These are phyloP conservation scores for Dipodomys stephensi DNA, from an alignment of 2,113 vertebrate species.

Conservation along the genomic window DNA sequence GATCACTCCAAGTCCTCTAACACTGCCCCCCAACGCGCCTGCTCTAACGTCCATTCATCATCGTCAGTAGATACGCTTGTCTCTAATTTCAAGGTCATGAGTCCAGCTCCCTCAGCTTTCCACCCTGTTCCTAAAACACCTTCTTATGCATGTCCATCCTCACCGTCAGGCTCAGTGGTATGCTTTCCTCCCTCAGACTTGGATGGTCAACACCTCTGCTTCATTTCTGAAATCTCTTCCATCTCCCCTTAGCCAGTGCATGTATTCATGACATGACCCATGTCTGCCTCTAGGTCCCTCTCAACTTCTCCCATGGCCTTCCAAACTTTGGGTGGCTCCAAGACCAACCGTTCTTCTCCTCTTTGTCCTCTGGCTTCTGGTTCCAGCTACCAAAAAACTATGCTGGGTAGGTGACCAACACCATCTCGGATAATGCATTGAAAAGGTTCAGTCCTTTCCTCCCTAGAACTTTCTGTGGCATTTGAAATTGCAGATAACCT, in stretches of 20 bases:
- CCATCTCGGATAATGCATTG: not conserved
- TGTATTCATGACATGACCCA: fast-evolving
- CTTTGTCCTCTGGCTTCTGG: not conserved
- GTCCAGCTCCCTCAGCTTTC: not conserved
- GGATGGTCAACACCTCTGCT: not conserved
- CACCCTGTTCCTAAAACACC: not conserved
- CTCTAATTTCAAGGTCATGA: not conserved
- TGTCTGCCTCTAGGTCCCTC: not conserved
- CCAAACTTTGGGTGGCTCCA: not conserved
- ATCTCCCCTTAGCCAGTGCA: not conserved
- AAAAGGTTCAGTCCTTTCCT: not conserved
- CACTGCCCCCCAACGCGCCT: too few species aligned
- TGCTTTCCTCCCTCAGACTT: not conserved
- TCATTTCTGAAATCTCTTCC: not conserved
- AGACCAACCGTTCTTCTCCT: not conserved
- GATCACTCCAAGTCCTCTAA: too few species aligned
- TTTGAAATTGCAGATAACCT: not conserved
- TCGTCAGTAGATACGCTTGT: not conserved
- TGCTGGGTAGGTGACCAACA: not conserved
- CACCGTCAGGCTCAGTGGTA: not conserved
- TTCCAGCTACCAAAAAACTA: not conserved
- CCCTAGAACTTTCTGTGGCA: not conserved
- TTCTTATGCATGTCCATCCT: not conserved
- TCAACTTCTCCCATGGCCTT: not conserved
- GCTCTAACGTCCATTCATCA: not conserved